A percentile compares a stretch with the other conserved stretches of the same genome.
Evolutionary conservation across 92 coral and sea anemone species (phyloP).

Genomic region (Blastomussa wellsi): DNA sequence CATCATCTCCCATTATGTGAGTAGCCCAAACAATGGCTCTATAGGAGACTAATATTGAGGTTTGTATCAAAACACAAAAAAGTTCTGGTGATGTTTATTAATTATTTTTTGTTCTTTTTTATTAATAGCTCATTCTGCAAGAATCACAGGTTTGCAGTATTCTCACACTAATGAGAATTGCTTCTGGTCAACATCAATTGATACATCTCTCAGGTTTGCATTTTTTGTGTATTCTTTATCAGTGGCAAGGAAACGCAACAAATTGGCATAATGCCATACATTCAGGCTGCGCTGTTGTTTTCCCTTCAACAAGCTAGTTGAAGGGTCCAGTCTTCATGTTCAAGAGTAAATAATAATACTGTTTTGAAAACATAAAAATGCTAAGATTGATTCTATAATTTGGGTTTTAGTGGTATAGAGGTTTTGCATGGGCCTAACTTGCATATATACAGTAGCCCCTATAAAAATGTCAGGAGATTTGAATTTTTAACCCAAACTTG

Average conservation of each 20-base stretch:
- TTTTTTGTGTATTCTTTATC: not conserved
- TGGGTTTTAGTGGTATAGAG: too few relatives aligned
- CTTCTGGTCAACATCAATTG: conserved; percentile 61
- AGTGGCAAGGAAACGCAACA: too few relatives aligned
- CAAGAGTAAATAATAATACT: too few relatives aligned
- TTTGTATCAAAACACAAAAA: not conserved
- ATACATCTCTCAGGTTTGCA: conserved; percentile 51
- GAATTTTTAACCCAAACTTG: too few relatives aligned
- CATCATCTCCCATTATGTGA: too few relatives aligned
- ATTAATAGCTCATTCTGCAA: conserved; percentile 32
- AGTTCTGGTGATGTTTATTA: not conserved
- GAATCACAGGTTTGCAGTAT: conserved; percentile 58
- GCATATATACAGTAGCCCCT: too few relatives aligned
- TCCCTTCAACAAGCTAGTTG: not conserved
- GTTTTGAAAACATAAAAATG: too few relatives aligned
- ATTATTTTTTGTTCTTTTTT: not conserved
- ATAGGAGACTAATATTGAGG: too few relatives aligned
- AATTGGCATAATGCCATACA: not conserved
- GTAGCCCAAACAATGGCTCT: too few relatives aligned
- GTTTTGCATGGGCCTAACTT: too few relatives aligned
- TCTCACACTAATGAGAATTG: conserved; percentile 51
- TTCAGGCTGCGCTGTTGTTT: not conserved
- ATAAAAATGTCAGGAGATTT: too few relatives aligned
- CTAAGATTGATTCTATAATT: too few relatives aligned
- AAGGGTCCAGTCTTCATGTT: not conserved